phyloP scores from a whole-genome alignment of 2,888 invertebrate genomes.

The Ptilodon capucinus region DNA sequence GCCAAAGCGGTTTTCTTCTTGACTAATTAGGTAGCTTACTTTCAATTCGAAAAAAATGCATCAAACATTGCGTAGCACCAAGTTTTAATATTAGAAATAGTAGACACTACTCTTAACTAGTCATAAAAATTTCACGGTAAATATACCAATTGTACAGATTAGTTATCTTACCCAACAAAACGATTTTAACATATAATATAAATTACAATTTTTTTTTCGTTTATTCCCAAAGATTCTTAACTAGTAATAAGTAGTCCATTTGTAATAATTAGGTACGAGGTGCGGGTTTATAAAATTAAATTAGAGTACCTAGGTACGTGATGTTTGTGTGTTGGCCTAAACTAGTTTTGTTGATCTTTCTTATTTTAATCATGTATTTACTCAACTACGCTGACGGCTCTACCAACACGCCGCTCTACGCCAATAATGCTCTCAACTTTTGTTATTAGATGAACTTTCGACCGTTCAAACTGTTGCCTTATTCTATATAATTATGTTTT shows the following conservation, averaged over 20 bases:
- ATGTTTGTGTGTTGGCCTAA: neutral
- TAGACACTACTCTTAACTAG: too few relatives aligned
- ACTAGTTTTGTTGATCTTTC: neutral
- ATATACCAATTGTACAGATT: neutral
- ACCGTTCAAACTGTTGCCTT: neutral
- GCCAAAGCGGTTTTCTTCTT: too few relatives aligned
- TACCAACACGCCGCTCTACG: neutral
- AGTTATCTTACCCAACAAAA: neutral
- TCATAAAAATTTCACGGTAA: too few relatives aligned
- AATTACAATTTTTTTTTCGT: neutral
- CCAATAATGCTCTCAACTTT: neutral
- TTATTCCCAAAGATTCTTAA: neutral
- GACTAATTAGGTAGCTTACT: too few relatives aligned
- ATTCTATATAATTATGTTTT: neutral
- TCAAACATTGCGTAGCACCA: too few relatives aligned
- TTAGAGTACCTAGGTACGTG: neutral
- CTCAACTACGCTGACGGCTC: neutral
- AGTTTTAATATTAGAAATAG: too few relatives aligned
- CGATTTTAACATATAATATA: neutral
- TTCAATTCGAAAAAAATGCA: too few relatives aligned
- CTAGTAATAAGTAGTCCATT: neutral
- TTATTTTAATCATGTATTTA: conserved; percentile 1
- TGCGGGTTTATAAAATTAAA: neutral
- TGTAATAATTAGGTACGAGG: neutral
- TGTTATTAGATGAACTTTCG: neutral